Base-by-base conservation (phyloP, 2,113 vertebrate genomes). In the Malurus elegans region DNA sequence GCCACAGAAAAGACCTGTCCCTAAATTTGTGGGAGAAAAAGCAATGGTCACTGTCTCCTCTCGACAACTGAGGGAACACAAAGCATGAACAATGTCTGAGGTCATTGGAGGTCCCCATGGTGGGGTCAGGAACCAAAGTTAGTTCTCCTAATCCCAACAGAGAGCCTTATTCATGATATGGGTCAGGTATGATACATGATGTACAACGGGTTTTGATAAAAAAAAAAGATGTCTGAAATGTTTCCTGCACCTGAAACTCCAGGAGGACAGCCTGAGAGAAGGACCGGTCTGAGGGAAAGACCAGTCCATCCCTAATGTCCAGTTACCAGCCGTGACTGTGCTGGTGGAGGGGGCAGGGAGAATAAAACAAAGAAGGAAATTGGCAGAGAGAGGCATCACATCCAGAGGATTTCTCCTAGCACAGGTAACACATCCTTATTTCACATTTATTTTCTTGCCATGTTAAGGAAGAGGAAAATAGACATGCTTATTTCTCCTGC, bases 401-500 rank as follows among this genome's bases (percentile, higher is more conserved):
- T 86, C 64, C 69, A 8, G 56, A 94, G 88, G 88, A 51, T 93
- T 94, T 92, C 84, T 48, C 89, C 89, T 92, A 89, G 72, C 91
- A 75, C 93, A 96, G 96, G 96, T 97, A 95, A 88, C 84, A 86
- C 75, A 36, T 83, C 79, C 82, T 93, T 93, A 95, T 66, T 95
- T 93, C 71, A 3, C 82, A 90, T 95, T 76, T 86, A 88, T 92
- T 96, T 96, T 91, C 64, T 96, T 8, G 34, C 64, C 34, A 3
- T 94, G 74, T 32, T 93, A 88, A 60, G 64, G 79, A 80, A 92
- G 79, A 67, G 95, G 90, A 90, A 96, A 96, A 95, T 95, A 97
- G 94, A 94, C 92, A 93, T 0, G 1, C 94, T 95, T 86, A 76
- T 93, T 95, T 97, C 90, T 96, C 95, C 96, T 97, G 95, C 96